Evolutionary conservation across 23 tunicate genomes (phyloP).

Genomic region (Trididemnum clinides): DNA sequence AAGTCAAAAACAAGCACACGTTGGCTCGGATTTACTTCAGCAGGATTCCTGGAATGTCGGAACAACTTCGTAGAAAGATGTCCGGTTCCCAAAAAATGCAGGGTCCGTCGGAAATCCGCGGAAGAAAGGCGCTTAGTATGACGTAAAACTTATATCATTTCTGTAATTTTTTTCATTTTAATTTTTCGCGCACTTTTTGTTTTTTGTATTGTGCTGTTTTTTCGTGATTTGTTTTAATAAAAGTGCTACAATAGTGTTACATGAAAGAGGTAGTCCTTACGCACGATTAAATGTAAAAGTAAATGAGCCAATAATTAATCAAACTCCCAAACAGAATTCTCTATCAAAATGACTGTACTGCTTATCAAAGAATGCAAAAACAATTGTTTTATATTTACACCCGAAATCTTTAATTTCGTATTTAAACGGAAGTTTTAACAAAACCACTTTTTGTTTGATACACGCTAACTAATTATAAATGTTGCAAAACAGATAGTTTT

Average conservation of each 20-base stretch:
- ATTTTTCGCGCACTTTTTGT: background rate
- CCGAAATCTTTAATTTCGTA: too few species aligned
- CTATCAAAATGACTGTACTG: too few species aligned
- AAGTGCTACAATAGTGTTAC: background rate
- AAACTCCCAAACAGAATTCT: too few species aligned
- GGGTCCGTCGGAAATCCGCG: conserved; percentile 47
- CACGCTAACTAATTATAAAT: too few species aligned
- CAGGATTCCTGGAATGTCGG: conserved; percentile 83
- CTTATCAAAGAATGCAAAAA: too few species aligned
- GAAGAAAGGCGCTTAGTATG: background rate
- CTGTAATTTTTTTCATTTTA: background rate
- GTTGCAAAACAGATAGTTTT: too few species aligned
- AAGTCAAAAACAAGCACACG: conserved; percentile 89
- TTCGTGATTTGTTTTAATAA: background rate
- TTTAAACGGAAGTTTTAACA: too few species aligned
- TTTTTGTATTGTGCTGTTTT: background rate
- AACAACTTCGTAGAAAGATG: conserved; percentile 60
- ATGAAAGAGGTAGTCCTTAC: too few species aligned
- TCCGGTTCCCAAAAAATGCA: conserved; percentile 68
- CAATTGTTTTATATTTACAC: too few species aligned
- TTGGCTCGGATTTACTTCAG: conserved; percentile 89
- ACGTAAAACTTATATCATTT: background rate
- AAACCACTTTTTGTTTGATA: too few species aligned
- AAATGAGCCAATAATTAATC: too few species aligned
- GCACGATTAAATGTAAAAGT: too few species aligned